phyloP scores from a whole-genome alignment of 2,113 vertebrate genomes.

The Ciconia stormi region DNA sequence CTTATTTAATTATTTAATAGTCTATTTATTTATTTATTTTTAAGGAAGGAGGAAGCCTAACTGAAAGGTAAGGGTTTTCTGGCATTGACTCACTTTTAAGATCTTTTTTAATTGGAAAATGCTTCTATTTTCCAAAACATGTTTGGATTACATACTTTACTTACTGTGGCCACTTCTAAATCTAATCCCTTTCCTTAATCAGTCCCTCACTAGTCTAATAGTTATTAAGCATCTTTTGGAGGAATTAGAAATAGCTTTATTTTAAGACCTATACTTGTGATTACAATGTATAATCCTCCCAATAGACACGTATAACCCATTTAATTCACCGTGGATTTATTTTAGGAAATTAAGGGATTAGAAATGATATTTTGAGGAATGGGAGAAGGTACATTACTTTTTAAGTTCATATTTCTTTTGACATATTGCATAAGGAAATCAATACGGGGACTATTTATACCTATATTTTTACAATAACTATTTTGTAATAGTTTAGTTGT shows the following conservation, averaged over 20 bases:
- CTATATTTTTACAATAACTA: not conserved
- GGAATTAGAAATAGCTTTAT: conserved; percentile 59
- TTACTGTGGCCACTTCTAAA: conserved; percentile 26
- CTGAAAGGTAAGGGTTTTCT: not conserved
- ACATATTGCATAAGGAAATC: not conserved
- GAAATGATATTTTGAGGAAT: conserved; percentile 23
- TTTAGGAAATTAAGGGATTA: conserved; percentile 46
- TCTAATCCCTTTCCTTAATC: conserved; percentile 50
- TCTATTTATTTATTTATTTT: not conserved
- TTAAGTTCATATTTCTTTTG: not conserved
- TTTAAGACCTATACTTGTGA: conserved; percentile 65
- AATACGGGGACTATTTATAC: not conserved
- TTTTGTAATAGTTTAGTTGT: not conserved
- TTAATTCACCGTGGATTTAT: conserved; percentile 29
- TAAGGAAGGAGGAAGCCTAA: not conserved
- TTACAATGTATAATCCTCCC: conserved; percentile 50
- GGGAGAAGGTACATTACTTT: not conserved
- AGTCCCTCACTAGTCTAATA: conserved; percentile 48
- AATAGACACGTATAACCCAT: not conserved
- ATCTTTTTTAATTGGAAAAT: not conserved
- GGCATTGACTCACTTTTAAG: not conserved
- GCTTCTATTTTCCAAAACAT: not conserved
- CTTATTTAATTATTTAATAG: not conserved
- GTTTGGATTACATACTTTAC: conserved; percentile 24
- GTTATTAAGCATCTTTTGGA: conserved; percentile 66